Percentiles rank a stretch among this genome's conserved stretches.
These are phyloP conservation scores for Diogma glabrata DNA, from an alignment of 2,888 invertebrate species.

Conservation along the genomic window DNA sequence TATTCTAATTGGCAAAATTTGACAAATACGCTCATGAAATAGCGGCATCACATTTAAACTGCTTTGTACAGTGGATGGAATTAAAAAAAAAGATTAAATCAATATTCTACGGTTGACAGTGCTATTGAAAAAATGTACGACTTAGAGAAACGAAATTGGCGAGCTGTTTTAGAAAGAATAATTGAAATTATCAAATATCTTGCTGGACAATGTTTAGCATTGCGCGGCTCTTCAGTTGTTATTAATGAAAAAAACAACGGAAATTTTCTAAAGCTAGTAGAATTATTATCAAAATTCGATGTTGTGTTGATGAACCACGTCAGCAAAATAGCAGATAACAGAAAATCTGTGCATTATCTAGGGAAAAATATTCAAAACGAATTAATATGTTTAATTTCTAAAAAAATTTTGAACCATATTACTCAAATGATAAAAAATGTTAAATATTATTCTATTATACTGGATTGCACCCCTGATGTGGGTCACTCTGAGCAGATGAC, in stretches of 20 bases:
- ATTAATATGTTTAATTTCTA: no score
- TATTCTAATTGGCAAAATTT: no score
- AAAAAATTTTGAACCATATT: no score
- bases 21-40: neutral
- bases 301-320: neutral
- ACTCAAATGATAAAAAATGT: neutral
- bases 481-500: neutral
- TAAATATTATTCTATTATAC: neutral
- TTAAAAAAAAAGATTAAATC: neutral
- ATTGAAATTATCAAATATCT: slow-evolving; percentile 1
- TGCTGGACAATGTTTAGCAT: no score
- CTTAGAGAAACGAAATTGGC: neutral
- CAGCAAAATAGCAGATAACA: neutral
- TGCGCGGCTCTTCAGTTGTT: neutral
- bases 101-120: neutral
- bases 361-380: neutral
- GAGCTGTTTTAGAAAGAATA: neutral
- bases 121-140: neutral
- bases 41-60: slow-evolving; percentile 1
- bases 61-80: neutral
- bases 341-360: neutral
- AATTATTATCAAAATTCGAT: slow-evolving; percentile 1
- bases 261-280: neutral
- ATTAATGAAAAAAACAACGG: no score
- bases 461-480: neutral